A percentile compares a stretch with the other conserved stretches of the same genome.
phyloP scores from a whole-genome alignment of 2,888 invertebrate species.

The Andrena bicolor region DNA sequence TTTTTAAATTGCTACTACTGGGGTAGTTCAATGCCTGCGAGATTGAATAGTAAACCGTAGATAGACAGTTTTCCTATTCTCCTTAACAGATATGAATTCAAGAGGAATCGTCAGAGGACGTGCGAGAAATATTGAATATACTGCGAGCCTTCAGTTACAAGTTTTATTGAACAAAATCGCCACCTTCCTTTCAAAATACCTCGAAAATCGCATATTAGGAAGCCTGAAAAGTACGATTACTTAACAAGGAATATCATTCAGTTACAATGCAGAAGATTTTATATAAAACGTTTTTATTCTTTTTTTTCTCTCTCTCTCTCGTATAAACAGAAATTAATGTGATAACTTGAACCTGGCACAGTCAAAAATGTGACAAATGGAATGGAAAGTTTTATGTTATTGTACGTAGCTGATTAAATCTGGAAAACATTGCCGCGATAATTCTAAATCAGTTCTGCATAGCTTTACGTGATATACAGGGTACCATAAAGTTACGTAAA shows the following conservation, averaged over 20 bases:
- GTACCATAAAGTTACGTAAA: slow-evolving; percentile 57
- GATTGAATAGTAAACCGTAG: background rate
- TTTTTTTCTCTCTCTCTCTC: background rate
- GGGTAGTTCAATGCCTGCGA: slow-evolving; percentile 9
- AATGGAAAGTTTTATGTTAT: slow-evolving; percentile 64
- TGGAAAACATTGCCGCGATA: slow-evolving; percentile 53
- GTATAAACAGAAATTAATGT: slow-evolving; percentile 61
- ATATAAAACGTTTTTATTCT: slow-evolving; percentile 71
- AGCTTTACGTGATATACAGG: slow-evolving; percentile 53
- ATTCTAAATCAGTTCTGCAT: slow-evolving; percentile 62
- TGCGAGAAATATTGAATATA: slow-evolving; percentile 11
- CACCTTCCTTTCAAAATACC: slow-evolving; percentile 4
- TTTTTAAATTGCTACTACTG: slow-evolving; percentile 31
- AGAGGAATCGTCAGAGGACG: slow-evolving; percentile 6
- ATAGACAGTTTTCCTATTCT: too few relatives aligned
- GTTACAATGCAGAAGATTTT: slow-evolving; percentile 27
- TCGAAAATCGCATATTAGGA: slow-evolving; percentile 5
- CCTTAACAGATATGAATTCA: background rate
- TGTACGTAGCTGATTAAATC: slow-evolving; percentile 29
- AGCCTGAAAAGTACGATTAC: slow-evolving; percentile 8
- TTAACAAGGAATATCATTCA: slow-evolving; percentile 22
- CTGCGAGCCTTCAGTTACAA: slow-evolving; percentile 28
- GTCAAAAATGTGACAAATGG: slow-evolving; percentile 59
- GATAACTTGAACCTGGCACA: slow-evolving; percentile 45
- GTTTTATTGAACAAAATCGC: slow-evolving; percentile 47